Base-by-base conservation (phyloP, 92 coral and sea anemone genomes). In the Palythoa heliodiscus region DNA sequence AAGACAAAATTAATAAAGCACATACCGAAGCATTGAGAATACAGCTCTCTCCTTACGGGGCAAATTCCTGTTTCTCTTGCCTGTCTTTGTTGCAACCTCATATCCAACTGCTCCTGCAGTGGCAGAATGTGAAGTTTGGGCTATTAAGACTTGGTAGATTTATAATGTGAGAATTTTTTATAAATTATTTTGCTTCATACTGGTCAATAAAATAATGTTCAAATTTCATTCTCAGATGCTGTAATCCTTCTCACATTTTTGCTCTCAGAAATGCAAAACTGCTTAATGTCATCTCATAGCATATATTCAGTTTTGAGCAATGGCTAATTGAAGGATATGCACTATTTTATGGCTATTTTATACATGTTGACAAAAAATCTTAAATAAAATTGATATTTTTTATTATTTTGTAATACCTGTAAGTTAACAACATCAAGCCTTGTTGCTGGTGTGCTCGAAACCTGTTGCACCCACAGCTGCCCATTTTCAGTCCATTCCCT, bases 401-500 rank as follows among this genome's bases (percentile, higher is more conserved):
- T 43, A 43, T 43, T n/a, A n/a, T n/a, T n/a, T 22, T 20, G 48
- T 47, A 9, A 17, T 53, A 95, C 98, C 98, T 96, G 98, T 70
- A 96, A 78, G 77, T 96, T 96, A 64, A 96, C 98, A 75, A 96
- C 98, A 86, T 96, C 98, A 50, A 96, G 88, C 69, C 98, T 87
- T 53, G 98, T 96, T 19, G 98, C 98, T 13, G 98, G 98, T 10
- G 98, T 96, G 86, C 98, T 96, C 3, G 98, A 96, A 68, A 96
- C 98, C 82, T 96, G 98, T 54, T 96, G 98, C 11, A 96, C 98
- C 98, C 98, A 96, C 64, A 96, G 72, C 86, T 96, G 98, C 17
- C 98, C 98, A 92, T 94, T 96, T 70, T 96, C 98, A 67, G 98
- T 96, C 98, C 98, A 96, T 66, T 96, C 98, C 22, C 98, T 96